A percentile compares a stretch with the other conserved stretches of the same genome.
These are phyloP conservation scores for Zaprionus nigranus DNA, from an alignment of 1,140 invertebrate genomes.

Conservation along the genomic window DNA sequence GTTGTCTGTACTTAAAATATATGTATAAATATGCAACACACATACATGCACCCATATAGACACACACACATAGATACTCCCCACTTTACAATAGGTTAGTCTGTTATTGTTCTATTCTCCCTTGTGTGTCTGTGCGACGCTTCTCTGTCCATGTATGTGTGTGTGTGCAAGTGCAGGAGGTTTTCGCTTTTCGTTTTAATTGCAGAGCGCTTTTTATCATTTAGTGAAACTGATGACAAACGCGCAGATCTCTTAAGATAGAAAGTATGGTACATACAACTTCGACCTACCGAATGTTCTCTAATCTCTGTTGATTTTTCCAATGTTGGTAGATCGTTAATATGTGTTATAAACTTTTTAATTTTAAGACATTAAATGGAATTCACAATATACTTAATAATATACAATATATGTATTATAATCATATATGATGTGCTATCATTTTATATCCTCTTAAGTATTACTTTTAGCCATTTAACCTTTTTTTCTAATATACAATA, in stretches of 20 bases:
- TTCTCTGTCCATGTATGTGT: background rate
- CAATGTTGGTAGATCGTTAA: background rate
- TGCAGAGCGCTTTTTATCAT: slow-evolving; percentile 51
- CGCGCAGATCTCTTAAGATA: background rate
- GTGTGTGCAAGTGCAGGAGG: slow-evolving; percentile 38
- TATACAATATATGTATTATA: background rate
- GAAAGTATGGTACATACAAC: background rate
- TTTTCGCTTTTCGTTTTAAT: slow-evolving; percentile 83
- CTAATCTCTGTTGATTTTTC: background rate
- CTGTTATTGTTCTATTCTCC: slow-evolving; percentile 71
- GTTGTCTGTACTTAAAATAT: slow-evolving; percentile 49
- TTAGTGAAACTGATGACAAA: slow-evolving; percentile 25
- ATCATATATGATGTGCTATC: too few species aligned
- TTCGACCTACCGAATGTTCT: background rate
- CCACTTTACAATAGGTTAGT: slow-evolving; percentile 81
- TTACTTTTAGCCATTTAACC: too few species aligned
- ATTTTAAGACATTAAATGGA: too few species aligned
- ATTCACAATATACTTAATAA: background rate
- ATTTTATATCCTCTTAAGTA: too few species aligned
- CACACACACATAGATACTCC: slow-evolving; percentile 42
- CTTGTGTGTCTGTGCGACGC: slow-evolving; percentile 25
- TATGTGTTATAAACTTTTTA: too few species aligned
- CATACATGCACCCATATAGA: slow-evolving; percentile 15
- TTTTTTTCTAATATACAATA: background rate
- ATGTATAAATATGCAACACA: slow-evolving; percentile 33